Evolutionary conservation across 2,888 invertebrate genomes (phyloP), one percentile per base, ranked within the genome.

Genomic region (Penaeus monodon): DNA sequence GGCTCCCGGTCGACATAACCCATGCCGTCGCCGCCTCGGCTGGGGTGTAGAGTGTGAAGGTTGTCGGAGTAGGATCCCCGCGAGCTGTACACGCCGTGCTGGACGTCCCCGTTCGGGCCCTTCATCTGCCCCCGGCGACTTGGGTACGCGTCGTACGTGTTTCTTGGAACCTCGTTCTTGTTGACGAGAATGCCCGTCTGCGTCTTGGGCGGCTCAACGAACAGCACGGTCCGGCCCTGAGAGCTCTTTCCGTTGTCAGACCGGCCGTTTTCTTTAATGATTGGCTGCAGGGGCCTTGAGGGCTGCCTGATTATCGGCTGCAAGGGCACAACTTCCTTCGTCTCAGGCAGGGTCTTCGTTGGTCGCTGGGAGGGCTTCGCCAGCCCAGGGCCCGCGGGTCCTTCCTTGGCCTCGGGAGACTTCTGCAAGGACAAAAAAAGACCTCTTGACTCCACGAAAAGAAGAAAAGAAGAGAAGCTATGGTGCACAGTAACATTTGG

Each of bases 201-300:
- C 12, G 86, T 79, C 66, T 85, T 85, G 10, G 88, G 89, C 17
- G 89, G 89, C 81, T 89, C 89, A 57, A 89, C 85, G 76, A 89
- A 89, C 10, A 89, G 84, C 33, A 89, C 89, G 33, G 88, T 88
- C 57, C 89, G 73, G 8, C 85, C 85, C 70, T 86, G 86, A n/a
- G 84, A 84, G 66, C 81, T 82, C 79, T 77, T 76, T 22, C 84
- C 79, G 29, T 66, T 66, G 70, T 76, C 77, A 27, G 81, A 76
- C 22, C 89, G 86, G 27, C 82, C 85, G 84, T 89, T 89, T 57
- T 89, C 89, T 65, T 89, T 89, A 78, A 89, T 89, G 63, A 89
- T 89, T n/a, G 89, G 89, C 33, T 83, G 86, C 33, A 85, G 63
- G 22, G 82, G 77, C 22, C 65, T 83, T 29, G 87, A 81, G 22